Evolutionary conservation across 2,797 vertebrate species (phyloP).

Genomic region (Smutsia gigantea): DNA sequence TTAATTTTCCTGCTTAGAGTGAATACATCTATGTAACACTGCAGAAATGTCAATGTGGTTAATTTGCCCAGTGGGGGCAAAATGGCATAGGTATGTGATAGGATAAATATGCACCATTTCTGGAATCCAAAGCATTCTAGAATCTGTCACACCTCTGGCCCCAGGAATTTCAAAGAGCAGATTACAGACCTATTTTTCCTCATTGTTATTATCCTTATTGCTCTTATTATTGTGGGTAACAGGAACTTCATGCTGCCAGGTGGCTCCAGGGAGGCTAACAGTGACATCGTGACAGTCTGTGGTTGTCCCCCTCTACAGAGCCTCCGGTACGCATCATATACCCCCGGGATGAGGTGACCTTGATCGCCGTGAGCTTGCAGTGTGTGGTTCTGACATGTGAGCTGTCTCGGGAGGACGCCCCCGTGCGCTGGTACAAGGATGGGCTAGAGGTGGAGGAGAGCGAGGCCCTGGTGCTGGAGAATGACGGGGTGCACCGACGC

Average conservation of each 20-base stretch:
- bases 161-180: background rate
- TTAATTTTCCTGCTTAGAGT: background rate
- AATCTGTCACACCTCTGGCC: background rate
- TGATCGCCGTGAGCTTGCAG: slow-evolving; percentile 77
- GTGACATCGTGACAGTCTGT: background rate
- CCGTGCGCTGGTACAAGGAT: slow-evolving; percentile 92
- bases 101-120: background rate
- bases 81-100: background rate
- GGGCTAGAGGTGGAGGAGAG: slow-evolving; percentile 86
- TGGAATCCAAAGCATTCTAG: background rate
- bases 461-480: slow-evolving; percentile 82
- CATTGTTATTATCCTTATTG: background rate
- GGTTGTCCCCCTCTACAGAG: slow-evolving; percentile 72
- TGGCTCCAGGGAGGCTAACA: background rate
- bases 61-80: background rate
- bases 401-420: slow-evolving; percentile 87
- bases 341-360: slow-evolving; percentile 77
- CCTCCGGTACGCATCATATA: slow-evolving; percentile 71
- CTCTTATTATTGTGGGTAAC: background rate
- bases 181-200: background rate
- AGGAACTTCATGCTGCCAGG: background rate
- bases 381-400: slow-evolving; percentile 90
- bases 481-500: slow-evolving; percentile 84
- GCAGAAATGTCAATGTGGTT: background rate
- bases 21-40: background rate